Conservation (phyloP, 2,113 vertebrate genomes). For the Stigmatopora argus region DNA sequence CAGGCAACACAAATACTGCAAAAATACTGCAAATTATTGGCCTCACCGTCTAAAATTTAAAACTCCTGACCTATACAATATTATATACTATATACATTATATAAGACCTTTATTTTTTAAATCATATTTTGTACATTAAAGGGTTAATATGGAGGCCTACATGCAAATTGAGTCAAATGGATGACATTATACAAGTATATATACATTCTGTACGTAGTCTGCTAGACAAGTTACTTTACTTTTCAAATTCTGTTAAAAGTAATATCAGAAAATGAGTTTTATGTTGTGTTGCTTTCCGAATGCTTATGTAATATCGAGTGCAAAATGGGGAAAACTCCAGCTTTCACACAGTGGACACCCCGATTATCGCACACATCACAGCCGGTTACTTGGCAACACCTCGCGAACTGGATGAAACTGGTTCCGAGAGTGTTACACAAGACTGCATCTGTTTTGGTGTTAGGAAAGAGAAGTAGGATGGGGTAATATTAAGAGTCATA, state of each 20-base stretch:
- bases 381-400: constrained; percentile 50
- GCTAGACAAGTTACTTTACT: background rate
- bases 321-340: constrained; percentile 54
- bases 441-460: constrained; percentile 25
- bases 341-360: constrained; percentile 29
- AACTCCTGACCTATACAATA: too few species aligned
- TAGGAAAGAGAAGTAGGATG: background rate
- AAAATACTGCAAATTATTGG: too few species aligned
- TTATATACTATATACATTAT: too few species aligned
- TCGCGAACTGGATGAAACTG: constrained; percentile 63
- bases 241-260: background rate
- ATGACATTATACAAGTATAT: background rate
- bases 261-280: background rate
- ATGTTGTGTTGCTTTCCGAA: background rate
- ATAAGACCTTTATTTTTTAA: too few species aligned
- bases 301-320: constrained; percentile 50
- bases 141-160: too few species aligned
- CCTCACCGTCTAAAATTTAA: too few species aligned
- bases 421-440: constrained; percentile 64
- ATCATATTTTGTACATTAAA: too few species aligned
- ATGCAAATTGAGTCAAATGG: background rate
- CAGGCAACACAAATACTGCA: too few species aligned
- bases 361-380: background rate
- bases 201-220: background rate
- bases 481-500: background rate